Base-by-base conservation (phyloP, 1,140 invertebrate species). In the Drosophila tsacasi region DNA sequence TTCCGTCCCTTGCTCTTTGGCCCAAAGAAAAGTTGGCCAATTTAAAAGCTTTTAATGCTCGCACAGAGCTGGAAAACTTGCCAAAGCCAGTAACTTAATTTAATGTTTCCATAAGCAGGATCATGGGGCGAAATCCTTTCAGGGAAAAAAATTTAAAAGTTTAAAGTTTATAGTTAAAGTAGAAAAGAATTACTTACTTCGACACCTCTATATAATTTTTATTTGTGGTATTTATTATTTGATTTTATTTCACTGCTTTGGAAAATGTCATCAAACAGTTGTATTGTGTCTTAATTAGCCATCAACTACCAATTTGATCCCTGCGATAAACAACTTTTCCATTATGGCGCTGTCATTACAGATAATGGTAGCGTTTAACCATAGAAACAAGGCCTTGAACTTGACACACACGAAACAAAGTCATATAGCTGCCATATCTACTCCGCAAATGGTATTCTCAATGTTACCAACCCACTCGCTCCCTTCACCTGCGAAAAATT, bases 351-450 rank as follows among this genome's bases (percentile, higher is more conserved):
- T 47, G 65, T 39, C 35, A 69, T 71, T 69, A 69, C n/a, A 23
- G 39, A 71, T 55, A 71, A 46, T 71, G 25, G 32, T 23, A 39
- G 21, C 37, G 4, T 73, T 30, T 57, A 50, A 27, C 46, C 21
- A 57, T 66, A 39, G 42, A 15, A 54, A 60, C 58, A 5, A 50
- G 32, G 40, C 82, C 82, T 81, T 84, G 82, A 84, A 84, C 82
- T 84, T 84, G 82, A 73, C 81, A 74, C 66, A 64, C 49, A 42
- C 50, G 59, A 55, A 32, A 7, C 21, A 35, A 25, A 57, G 49
- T 59, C 35, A 23, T 27, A 49, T 4, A 62, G 17, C 23, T 23
- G 3, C 19, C 35, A 37, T 69, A 37, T 42, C 44, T 46, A 44
- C 27, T 32, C n/a, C 7, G 5, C 42, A 19, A 42, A 47, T 30